Base-by-base conservation (phyloP, 2,888 invertebrate genomes). In the Alloscopus bannaensis region DNA sequence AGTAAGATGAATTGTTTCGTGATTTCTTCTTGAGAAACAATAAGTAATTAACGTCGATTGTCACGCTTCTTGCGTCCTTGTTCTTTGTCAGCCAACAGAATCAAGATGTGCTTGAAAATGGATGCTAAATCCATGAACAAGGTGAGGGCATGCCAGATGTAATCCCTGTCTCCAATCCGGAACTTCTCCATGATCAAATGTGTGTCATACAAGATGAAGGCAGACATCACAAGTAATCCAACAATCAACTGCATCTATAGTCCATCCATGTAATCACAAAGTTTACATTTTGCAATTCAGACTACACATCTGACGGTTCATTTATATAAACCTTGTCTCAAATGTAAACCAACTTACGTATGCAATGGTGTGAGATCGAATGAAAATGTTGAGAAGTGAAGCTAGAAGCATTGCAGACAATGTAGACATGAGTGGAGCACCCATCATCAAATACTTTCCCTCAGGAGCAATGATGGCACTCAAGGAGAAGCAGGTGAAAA, bases 171-270 rank as follows among this genome's bases (percentile, higher is more conserved):
- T 80, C 98, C 98, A 89, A 92, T 91, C 83, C 95, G 92, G 80
- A 82, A 81, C 88, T 98, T 98, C 89, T 97, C 97, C 87, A 98
- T 93, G 86, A 98, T 98, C 84, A 95, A 90, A 90, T 98, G 98
- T n/a, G 99, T 99, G 89, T 99, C 99, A 87, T 95, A 99, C 83
- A 99, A 91, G 16, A 99, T 93, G 89, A 98, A 99, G 76, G 94
- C 97, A 88, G 97, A 97, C 94, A 98, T 96, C 55, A 97, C 91
- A 85, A 93, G 90, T 68, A 99, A 91, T 81, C 98, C 98, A 84
- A 95, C 88, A 88, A 98, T 98, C 68, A 98, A 90, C 87, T 97
- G 94, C 81, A 92, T 89, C 93, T 97, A 88, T 81, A 89, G 28
- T n/a, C n/a, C n/a, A n/a, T n/a, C n/a, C n/a, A n/a, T n/a, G n/a